Base-by-base conservation (phyloP, 1,140 invertebrate species). In the Drusus annulatus region DNA sequence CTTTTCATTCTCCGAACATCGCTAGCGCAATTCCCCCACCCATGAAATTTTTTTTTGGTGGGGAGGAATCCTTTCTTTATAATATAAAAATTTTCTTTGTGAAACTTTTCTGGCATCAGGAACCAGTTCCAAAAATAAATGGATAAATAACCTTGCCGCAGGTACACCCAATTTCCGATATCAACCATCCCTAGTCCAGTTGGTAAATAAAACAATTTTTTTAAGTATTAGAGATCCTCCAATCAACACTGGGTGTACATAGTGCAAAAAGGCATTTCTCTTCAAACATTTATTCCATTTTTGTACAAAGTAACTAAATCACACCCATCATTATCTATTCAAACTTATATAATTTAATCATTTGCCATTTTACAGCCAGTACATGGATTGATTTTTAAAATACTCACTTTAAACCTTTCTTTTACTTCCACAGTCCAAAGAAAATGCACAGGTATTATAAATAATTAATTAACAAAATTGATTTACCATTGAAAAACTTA, bases 301-400 rank as follows among this genome's bases (percentile, higher is more conserved):
- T 69, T 69, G 36, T 69, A 69, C 65, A 69, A 69, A 69, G 65
- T 69, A 69, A 69, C 31, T 69, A 69, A 69, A 69, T 50, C 65
- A 69, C 65, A 50, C 62, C 21, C 65, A 17, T n/a, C 36, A n/a
- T 45, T 69, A 8, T 50, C n/a, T 45, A 17, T 69, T n/a, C 36
- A 25, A 19, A 2, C 23, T 69, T 45, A 69, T 19, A 69, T 69
- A 25, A 65, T 21, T 69, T 69, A 69, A 69, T 69, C n/a, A 36
- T 50, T 69, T 69, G 31, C 65, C 28, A 50, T 19, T 17, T 10
- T 50, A 69, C 65, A 51, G 65, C 65, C 65, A 50, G 45, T 50
- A 69, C 28, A 65, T n/a, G 62, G 28, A 65, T 65, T 21, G 17
- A 2, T n/a, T n/a, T n/a, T n/a, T 19, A 69, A n/a, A 50, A 50